A percentile compares a stretch with the other conserved stretches of the same genome.
Conservation (phyloP, 2,888 invertebrate species). For the Belgica antarctica region DNA sequence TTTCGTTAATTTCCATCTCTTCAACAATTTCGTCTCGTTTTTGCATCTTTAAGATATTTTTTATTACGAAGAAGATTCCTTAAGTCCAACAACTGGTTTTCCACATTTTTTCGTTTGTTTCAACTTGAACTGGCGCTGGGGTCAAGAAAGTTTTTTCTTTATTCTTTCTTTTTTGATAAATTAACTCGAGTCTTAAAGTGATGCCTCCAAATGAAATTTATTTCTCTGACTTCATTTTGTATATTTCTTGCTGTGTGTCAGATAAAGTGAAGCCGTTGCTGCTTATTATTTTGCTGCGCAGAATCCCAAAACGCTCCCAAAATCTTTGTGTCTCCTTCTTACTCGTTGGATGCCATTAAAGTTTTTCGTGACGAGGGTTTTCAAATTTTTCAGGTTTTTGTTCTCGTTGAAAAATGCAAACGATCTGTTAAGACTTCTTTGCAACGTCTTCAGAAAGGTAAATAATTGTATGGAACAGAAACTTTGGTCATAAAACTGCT, state of each 20-base stretch:
- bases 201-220: constrained; percentile 19
- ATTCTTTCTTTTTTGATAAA: constrained; percentile 19
- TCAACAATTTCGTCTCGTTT: constrained; percentile 11
- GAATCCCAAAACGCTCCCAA: constrained; percentile 31
- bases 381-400: constrained; percentile 25
- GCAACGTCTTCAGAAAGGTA: no score
- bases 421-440: neutral
- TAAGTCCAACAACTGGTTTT: constrained; percentile 38
- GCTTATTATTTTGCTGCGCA: constrained; percentile 40
- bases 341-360: constrained; percentile 32
- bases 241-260: neutral
- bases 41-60: constrained; percentile 2
- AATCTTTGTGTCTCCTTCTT: neutral
- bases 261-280: constrained; percentile 7
- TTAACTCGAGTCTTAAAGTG: constrained; percentile 26
- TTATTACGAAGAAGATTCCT: constrained; percentile 4
- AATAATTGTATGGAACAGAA: no score
- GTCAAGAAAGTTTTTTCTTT: constrained; percentile 37
- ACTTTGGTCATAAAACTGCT: no score
- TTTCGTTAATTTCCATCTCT: constrained; percentile 13
- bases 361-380: constrained; percentile 10
- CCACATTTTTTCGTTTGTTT: constrained; percentile 4
- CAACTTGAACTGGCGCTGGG: constrained; percentile 6
- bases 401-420: neutral
- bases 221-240: constrained; percentile 42